phyloP scores from a whole-genome alignment of 2,888 invertebrate genomes.

The Cantharis flavilabris region DNA sequence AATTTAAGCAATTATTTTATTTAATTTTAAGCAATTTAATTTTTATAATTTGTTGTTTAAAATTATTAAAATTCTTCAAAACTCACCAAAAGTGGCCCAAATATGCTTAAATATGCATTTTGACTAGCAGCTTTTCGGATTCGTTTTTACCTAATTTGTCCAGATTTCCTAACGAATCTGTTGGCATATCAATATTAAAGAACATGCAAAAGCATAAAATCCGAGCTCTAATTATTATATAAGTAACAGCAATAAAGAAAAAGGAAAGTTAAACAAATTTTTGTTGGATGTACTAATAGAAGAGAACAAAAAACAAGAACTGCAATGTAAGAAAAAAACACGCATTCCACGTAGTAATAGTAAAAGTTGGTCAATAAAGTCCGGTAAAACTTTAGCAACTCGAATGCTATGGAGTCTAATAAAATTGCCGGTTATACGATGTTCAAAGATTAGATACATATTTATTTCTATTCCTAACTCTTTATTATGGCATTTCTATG shows the following conservation, averaged over 20 bases:
- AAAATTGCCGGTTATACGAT: slow-evolving; percentile 12
- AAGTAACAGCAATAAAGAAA: background rate
- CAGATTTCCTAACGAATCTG: too few relatives aligned
- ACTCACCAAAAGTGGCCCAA: too few relatives aligned
- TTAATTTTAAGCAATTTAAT: too few relatives aligned
- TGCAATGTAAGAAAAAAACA: background rate
- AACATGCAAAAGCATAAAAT: too few relatives aligned
- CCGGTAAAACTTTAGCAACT: slow-evolving; percentile 20
- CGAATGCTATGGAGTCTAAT: slow-evolving; percentile 15
- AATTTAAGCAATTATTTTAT: too few relatives aligned
- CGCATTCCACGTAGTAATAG: slow-evolving; percentile 7
- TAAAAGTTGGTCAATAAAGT: slow-evolving; percentile 27
- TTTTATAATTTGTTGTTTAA: too few relatives aligned
- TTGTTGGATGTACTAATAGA: background rate
- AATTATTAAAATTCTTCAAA: too few relatives aligned
- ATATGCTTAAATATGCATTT: too few relatives aligned
- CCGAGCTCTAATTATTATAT: too few relatives aligned
- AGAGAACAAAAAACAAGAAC: background rate
- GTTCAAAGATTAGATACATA: slow-evolving; percentile 5
- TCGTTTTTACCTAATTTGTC: too few relatives aligned
- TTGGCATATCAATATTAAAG: too few relatives aligned
- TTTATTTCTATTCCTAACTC: slow-evolving; percentile 1
- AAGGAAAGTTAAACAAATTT: background rate
- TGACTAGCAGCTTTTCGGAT: too few relatives aligned
- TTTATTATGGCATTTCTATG: slow-evolving; percentile 1